Evolutionary conservation across 2,888 invertebrate genomes (phyloP).

Genomic region (Drosophila melanosoma): DNA sequence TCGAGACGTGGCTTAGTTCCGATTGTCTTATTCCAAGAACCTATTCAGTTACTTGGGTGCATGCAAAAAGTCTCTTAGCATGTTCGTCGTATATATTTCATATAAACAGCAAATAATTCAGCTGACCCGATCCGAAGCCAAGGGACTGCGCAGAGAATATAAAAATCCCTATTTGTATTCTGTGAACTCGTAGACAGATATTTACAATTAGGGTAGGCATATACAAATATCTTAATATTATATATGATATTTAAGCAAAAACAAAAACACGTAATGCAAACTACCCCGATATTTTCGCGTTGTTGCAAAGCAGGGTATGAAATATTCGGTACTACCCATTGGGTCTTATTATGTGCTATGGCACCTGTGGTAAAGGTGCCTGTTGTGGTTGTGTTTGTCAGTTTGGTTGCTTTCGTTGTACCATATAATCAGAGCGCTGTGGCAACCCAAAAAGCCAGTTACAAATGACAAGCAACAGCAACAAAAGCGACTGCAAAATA

Average conservation of each 20-base stretch:
- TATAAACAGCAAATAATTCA: background rate
- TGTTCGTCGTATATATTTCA: background rate
- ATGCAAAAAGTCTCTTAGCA: background rate
- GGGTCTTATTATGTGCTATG: background rate
- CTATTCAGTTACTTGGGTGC: background rate
- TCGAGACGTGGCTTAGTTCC: slow-evolving; percentile 16
- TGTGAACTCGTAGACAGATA: background rate
- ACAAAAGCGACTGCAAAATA: slow-evolving; percentile 37
- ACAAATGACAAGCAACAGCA: slow-evolving; percentile 44
- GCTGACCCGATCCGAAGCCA: background rate
- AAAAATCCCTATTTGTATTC: background rate
- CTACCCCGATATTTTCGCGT: background rate
- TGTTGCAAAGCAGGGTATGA: background rate
- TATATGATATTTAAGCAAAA: background rate
- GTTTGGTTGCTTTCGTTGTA: slow-evolving; percentile 29
- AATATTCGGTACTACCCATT: background rate
- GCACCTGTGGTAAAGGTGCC: background rate
- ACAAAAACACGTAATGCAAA: background rate
- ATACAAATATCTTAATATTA: background rate
- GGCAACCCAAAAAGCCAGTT: slow-evolving; percentile 69
- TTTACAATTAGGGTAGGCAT: background rate
- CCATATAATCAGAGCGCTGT: slow-evolving; percentile 67
- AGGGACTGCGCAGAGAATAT: background rate
- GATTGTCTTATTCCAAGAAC: slow-evolving; percentile 2
- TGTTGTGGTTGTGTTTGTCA: background rate